Evolutionary conservation across 2,888 invertebrate genomes (phyloP), one percentile per base, ranked within the genome.

Genomic region (Fissipunctia ypsillon): DNA sequence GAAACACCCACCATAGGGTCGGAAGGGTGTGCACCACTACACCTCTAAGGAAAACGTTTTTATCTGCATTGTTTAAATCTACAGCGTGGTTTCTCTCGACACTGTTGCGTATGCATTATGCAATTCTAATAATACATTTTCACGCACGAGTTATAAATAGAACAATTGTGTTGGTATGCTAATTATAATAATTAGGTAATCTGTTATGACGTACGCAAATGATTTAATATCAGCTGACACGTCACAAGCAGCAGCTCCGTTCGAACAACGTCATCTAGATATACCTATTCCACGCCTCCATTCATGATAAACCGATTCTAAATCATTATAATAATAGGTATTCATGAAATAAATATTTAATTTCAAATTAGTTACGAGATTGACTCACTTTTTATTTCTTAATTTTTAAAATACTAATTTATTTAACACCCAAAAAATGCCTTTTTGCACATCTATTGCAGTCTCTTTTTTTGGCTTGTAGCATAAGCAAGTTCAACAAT

Each of bases 121-220:
- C 31, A 61, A 45, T 54, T 69, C 76, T 77, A 56, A 68, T 56
- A 43, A 82, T 81, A 79, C 0, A 43, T 52, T 73, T 70, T 73
- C 52, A 74, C 67, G 59, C 69, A 45, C 67, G 22, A 69, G 63
- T 60, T 80, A 68, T 70, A 48, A 60, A 68, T 83, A 70, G 74
- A 56, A 60, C 67, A 56, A 79, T 78, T 54, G 56, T 73, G 2
- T 56, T 54, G 22, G 54, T 45, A 43, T 35, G 60, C 25, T 69
- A 68, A 77, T 64, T 75, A 75, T 28, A 14, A 31, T 68, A 76
- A 71, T 71, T 63, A 63, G 43, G 60, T 81, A 74, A 81, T 79
- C 66, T 64, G 35, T 16, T 10, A n/a, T 73, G 65, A 79, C 66
- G 73, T 70, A 28, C 16, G 35, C 41, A 69, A 43, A 52, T 66